Evolutionary conservation across 2,888 invertebrate genomes (phyloP).

Genomic region (Tillus elongatus): DNA sequence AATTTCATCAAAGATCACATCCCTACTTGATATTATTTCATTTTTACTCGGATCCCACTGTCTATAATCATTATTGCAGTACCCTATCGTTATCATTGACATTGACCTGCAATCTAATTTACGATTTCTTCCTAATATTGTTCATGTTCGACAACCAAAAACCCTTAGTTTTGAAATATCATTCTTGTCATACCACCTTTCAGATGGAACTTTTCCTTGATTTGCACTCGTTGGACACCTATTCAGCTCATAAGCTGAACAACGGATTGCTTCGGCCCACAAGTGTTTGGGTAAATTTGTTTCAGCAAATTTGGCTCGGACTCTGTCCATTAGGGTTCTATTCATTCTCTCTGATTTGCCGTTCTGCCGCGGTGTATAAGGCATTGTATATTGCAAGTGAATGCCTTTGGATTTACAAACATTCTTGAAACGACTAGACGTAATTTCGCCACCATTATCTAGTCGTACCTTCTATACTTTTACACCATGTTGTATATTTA

Average conservation of each 20-base stretch:
- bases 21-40: slow-evolving; percentile 19
- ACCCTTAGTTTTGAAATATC: slow-evolving; percentile 20
- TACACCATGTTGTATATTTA: slow-evolving; percentile 10
- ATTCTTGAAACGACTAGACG: slow-evolving; percentile 11
- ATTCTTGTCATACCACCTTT: slow-evolving; percentile 19
- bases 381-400: slow-evolving; percentile 17
- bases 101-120: slow-evolving; percentile 22
- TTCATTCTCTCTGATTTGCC: slow-evolving; percentile 23
- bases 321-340: slow-evolving; percentile 21
- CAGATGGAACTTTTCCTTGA: slow-evolving; percentile 17
- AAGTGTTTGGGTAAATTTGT: too few relatives aligned
- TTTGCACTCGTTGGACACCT: slow-evolving; percentile 20
- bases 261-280: slow-evolving; percentile 24
- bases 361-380: slow-evolving; percentile 22
- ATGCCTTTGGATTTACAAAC: slow-evolving; percentile 17
- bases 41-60: slow-evolving; percentile 20
- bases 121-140: slow-evolving; percentile 18
- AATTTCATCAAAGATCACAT: slow-evolving; percentile 23
- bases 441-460: slow-evolving; percentile 21
- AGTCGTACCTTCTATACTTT: slow-evolving; percentile 12
- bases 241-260: slow-evolving; percentile 23
- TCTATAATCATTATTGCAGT: slow-evolving; percentile 20
- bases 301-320: too few relatives aligned
- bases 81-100: slow-evolving; percentile 22
- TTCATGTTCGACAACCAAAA: slow-evolving; percentile 23